Percentiles rank a stretch among this genome's conserved stretches.
Conservation (phyloP, 2,797 vertebrate species). For the Denticeps clupeoides region DNA sequence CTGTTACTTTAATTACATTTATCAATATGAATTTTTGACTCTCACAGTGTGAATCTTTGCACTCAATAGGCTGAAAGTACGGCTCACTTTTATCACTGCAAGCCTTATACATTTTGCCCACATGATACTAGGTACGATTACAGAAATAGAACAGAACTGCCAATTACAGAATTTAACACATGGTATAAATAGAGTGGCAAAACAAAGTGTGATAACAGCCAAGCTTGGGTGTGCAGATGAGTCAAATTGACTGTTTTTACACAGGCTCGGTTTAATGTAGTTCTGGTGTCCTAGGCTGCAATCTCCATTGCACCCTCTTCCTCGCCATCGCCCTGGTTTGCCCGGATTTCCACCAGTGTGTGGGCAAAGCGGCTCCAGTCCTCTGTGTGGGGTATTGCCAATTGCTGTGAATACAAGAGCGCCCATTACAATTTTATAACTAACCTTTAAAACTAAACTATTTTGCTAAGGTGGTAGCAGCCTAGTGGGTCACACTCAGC, state of each 20-base stretch:
- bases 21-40: neutral
- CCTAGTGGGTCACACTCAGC: too few species aligned
- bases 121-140: neutral
- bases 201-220: slow-evolving; percentile 19
- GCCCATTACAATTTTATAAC: too few species aligned
- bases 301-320: slow-evolving; percentile 63
- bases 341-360: slow-evolving; percentile 69
- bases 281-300: slow-evolving; percentile 38
- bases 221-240: slow-evolving; percentile 11
- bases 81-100: slow-evolving; percentile 19
- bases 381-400: slow-evolving; percentile 67
- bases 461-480: too few species aligned
- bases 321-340: slow-evolving; percentile 68
- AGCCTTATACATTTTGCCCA: slow-evolving; percentile 3
- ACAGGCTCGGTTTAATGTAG: neutral
- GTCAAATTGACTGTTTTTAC: slow-evolving; percentile 2
- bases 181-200: slow-evolving; percentile 26
- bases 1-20: too few species aligned
- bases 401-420: slow-evolving; percentile 41
- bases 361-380: slow-evolving; percentile 73
- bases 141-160: slow-evolving; percentile 10
- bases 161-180: slow-evolving; percentile 11
- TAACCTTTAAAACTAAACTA: too few species aligned
- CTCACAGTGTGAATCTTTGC: neutral
- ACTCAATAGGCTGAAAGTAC: slow-evolving; percentile 5